Percentiles rank a stretch among this genome's conserved stretches.
Evolutionary conservation across 2,113 vertebrate species (phyloP).

Genomic region (Crypturellus undulatus): DNA sequence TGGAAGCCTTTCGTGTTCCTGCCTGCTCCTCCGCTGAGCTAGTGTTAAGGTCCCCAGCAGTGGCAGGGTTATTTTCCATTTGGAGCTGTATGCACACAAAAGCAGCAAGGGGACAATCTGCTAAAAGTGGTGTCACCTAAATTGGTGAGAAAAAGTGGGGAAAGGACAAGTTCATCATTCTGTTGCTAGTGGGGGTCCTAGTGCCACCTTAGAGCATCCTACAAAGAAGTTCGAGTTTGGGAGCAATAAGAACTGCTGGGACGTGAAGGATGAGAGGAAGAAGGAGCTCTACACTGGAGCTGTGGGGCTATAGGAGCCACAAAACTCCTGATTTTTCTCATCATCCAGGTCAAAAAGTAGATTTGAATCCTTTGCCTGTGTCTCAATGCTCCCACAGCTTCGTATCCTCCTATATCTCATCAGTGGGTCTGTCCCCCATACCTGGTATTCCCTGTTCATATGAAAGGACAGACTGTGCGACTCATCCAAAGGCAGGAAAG

Average conservation of each 20-base stretch:
- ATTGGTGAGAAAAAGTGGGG: background rate
- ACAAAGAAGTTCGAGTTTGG: background rate
- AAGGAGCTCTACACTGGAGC: background rate
- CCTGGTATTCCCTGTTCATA: background rate
- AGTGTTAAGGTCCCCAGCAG: background rate
- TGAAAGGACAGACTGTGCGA: background rate
- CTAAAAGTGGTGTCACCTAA: background rate
- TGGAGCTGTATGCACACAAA: background rate
- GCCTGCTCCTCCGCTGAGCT: background rate
- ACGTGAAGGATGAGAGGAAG: background rate
- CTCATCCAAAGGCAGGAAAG: background rate
- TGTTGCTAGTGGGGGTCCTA: background rate
- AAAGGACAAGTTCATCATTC: background rate
- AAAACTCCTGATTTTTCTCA: background rate
- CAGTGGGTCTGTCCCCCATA: background rate
- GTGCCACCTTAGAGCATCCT: background rate
- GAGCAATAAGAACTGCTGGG: background rate
- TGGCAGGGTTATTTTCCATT: rapidly evolving
- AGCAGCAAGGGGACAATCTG: background rate
- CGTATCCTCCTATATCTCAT: rapidly evolving
- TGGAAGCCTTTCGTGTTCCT: background rate
- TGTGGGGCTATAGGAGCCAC: background rate
- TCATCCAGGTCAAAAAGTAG: background rate
- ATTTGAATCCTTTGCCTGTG: background rate
- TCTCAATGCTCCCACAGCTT: background rate